Base-by-base conservation (phyloP, 1,140 invertebrate genomes). In the Drosophila chauvacae region DNA sequence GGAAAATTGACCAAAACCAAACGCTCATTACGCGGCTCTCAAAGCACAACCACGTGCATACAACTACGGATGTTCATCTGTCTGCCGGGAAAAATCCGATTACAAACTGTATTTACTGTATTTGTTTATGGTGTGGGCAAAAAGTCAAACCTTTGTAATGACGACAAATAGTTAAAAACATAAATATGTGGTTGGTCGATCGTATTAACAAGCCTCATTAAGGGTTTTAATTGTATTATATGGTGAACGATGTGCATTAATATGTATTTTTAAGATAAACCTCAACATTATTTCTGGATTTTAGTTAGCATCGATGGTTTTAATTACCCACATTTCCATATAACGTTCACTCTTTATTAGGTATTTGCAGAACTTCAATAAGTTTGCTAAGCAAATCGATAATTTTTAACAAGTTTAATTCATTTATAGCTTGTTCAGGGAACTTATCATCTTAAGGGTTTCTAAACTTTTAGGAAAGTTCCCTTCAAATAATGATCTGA, bases 11-110 rank as follows among this genome's bases (percentile, higher is more conserved):
- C 33, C 62, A 53, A 45, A 66, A 35, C 47, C 39, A 35, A 51
- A 57, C 18, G 28, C 62, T 44, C 51, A 64, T 57, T 64, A 57
- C 16, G n/a, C 11, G 18, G 28, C 28, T 11, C n/a, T 53, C 47
- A 41, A 53, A 62, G 26, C 47, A 14, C 5, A 55, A 20, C 13
- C 9, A 14, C 0, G 4, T 37, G 28, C 30, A 45, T 26, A 20
- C 20, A 37, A 37, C 14, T 35, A 9, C 7, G 11, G 14, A 18
- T 20, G 66, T 44, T 53, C 64, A 55, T 26, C 6, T 68, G 39
- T 9, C 23, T 23, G 16, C 0, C 30, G 39, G 28, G n/a, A 41
- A 18, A 70, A 70, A 68, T 39, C 66, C 47, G 66, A 70, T 70
- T 68, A 56, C 23, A 53, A 47, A 47, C 39, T 56, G 48, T 13